phyloP scores from a whole-genome alignment of 1,140 invertebrate species.

The Melipona quadrifasciata region DNA sequence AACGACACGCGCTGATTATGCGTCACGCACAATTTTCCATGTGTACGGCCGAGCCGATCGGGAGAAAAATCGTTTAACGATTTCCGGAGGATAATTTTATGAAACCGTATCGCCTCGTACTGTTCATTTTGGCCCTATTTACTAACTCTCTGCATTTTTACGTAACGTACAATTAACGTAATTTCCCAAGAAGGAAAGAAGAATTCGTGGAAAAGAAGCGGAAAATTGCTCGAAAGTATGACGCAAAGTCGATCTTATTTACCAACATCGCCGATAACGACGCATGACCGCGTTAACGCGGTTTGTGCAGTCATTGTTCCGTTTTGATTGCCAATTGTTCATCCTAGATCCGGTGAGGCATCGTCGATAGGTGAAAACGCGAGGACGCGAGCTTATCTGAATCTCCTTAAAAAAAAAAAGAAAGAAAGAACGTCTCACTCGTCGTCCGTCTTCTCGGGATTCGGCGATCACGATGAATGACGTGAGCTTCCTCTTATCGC shows the following conservation, averaged over 20 bases:
- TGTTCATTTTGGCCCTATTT: background rate
- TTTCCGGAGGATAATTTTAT: no score
- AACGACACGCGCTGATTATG: background rate
- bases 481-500: constrained; percentile 50
- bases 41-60: background rate
- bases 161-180: background rate
- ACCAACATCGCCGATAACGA: background rate
- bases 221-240: background rate
- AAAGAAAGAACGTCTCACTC: constrained; percentile 1
- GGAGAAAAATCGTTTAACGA: background rate
- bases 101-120: background rate
- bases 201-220: background rate
- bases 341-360: no score
- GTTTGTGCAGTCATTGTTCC: no score
- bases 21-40: background rate
- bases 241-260: background rate
- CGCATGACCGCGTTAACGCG: background rate
- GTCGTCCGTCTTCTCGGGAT: background rate
- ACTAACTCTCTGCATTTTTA: background rate
- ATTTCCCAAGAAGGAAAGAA: background rate
- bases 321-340: background rate
- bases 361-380: background rate
- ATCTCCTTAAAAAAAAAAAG: constrained; percentile 1
- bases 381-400: constrained; percentile 8
- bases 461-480: constrained; percentile 53